A percentile compares a stretch with the other conserved stretches of the same genome.
Conservation (phyloP, 1,140 invertebrate species). For the Riptortus pedestris region DNA sequence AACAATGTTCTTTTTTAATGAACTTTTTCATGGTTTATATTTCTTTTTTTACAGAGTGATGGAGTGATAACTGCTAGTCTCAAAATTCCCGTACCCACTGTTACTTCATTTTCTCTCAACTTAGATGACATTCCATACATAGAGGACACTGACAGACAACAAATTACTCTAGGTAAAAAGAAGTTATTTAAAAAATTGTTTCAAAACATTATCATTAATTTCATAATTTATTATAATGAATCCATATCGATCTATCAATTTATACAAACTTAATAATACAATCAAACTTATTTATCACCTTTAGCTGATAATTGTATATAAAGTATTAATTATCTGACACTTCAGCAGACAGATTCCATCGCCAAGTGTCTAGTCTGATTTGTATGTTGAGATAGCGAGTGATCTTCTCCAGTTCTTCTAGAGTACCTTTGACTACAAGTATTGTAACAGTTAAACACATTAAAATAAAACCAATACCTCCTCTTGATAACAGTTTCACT, state of each 20-base stretch:
- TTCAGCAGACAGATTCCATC: too few relatives aligned
- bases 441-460: too few relatives aligned
- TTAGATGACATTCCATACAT: conserved; percentile 61
- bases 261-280: neutral
- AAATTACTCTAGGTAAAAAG: conserved; percentile 34
- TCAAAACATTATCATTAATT: neutral
- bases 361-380: too few relatives aligned
- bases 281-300: neutral
- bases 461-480: too few relatives aligned
- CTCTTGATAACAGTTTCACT: too few relatives aligned
- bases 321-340: too few relatives aligned
- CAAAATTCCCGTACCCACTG: conserved; percentile 55
- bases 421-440: too few relatives aligned
- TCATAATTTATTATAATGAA: neutral
- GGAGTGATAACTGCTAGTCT: conserved; percentile 70
- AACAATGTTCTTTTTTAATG: too few relatives aligned
- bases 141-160: conserved; percentile 47
- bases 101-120: conserved; percentile 39
- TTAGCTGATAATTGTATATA: too few relatives aligned
- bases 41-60: conserved; percentile 29
- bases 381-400: too few relatives aligned
- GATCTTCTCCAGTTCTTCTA: too few relatives aligned
- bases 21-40: neutral
- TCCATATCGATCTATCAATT: neutral
- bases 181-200: neutral